phyloP scores from a whole-genome alignment of 2,888 invertebrate genomes.

The Achlya flavicornis region DNA sequence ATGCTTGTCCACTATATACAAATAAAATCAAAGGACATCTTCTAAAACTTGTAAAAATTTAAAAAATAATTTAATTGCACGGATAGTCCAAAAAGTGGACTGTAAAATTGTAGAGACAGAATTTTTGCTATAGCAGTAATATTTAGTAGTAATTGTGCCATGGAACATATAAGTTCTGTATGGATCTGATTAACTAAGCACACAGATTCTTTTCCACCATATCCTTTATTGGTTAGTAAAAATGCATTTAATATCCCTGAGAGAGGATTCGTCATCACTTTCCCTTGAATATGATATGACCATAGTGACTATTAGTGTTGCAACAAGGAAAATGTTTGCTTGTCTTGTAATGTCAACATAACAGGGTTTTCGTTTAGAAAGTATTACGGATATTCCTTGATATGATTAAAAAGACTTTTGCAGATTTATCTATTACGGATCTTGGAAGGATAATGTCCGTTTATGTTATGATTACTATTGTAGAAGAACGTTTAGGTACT shows the following conservation, averaged over 20 bases:
- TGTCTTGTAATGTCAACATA: constrained; percentile 20
- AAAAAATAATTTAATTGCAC: too few relatives aligned
- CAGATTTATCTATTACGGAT: background rate
- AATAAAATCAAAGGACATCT: too few relatives aligned
- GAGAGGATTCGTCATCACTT: constrained; percentile 41
- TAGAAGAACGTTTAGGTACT: background rate
- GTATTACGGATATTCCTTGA: constrained; percentile 7
- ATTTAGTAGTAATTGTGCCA: too few relatives aligned
- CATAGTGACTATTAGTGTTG: constrained; percentile 39
- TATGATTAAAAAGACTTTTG: background rate
- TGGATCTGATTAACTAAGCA: background rate
- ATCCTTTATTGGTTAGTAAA: constrained; percentile 10
- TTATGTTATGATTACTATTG: too few relatives aligned
- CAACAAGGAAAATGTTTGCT: constrained; percentile 49
- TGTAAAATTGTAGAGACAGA: background rate
- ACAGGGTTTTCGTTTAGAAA: constrained; percentile 19
- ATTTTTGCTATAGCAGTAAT: too few relatives aligned
- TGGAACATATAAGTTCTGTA: background rate
- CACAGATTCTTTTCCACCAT: background rate
- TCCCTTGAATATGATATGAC: constrained; percentile 45
- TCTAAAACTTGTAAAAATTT: too few relatives aligned
- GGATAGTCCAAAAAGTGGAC: too few relatives aligned
- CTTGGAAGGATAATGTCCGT: background rate
- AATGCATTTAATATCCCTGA: constrained; percentile 16
- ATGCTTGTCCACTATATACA: background rate